phyloP scores from a whole-genome alignment of 2,797 vertebrate species.

The Phyllotis vaccarum region DNA sequence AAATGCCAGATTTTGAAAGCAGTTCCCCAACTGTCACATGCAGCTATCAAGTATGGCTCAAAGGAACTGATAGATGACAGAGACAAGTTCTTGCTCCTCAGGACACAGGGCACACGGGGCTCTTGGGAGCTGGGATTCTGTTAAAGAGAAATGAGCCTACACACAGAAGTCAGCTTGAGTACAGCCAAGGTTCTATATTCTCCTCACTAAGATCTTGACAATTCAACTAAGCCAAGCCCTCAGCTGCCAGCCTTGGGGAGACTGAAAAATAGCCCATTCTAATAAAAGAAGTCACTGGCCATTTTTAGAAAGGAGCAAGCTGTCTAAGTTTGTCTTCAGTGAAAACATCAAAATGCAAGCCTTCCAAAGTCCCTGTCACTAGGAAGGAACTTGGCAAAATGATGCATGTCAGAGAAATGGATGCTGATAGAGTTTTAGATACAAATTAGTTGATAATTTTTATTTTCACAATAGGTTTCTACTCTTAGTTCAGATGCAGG shows the following conservation, averaged over 20 bases:
- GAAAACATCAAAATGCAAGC: not conserved
- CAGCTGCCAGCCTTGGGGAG: not conserved
- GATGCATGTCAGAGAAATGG: not conserved
- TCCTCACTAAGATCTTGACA: not conserved
- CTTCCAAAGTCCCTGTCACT: not conserved
- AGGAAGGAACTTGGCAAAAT: slow-evolving; percentile 25
- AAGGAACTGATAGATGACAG: not conserved
- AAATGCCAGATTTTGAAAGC: slow-evolving; percentile 50
- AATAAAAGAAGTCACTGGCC: not conserved
- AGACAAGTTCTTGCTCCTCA: not conserved
- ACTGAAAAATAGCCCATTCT: not conserved
- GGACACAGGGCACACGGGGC: not conserved
- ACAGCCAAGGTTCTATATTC: not conserved
- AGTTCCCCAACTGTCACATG: slow-evolving; percentile 14
- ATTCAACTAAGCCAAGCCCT: not conserved
- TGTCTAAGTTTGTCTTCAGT: not conserved
- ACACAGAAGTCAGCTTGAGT: rapidly evolving
- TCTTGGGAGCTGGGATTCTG: not conserved
- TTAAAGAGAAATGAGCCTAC: not conserved
- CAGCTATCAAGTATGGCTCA: slow-evolving; percentile 5
- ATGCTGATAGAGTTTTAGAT: not conserved
- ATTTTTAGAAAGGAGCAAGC: not conserved
- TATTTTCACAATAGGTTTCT: slow-evolving; percentile 15
- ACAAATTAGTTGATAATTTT: slow-evolving; percentile 5
- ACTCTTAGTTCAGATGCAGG: not conserved